Base-by-base conservation (phyloP, 2,888 invertebrate species). In the Euplagia quadripunctaria region DNA sequence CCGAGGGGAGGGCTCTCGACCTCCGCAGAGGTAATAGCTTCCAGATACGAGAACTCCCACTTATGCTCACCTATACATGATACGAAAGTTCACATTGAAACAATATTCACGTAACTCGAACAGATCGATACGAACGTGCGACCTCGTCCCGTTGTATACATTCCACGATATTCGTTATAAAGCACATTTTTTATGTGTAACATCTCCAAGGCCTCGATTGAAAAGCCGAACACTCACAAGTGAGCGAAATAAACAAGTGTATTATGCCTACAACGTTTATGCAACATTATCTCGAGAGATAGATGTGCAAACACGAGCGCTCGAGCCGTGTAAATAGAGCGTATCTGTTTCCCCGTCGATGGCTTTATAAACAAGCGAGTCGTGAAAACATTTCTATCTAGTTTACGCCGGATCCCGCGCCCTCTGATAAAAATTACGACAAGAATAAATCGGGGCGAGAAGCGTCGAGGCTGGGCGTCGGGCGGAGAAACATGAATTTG, bases 381-480 rank as follows among this genome's bases (percentile, higher is more conserved):
- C 92, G 94, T 93, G 94, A 94, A 94, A 94, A 94, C 94, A 93
- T 93, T 93, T 93, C 91, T 92, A 92, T 94, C 91, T 93, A 94
- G 93, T 92, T 94, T 91, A 89, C 89, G 92, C 83, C 88, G 91
- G 90, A 89, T 89, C 88, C 85, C 90, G 91, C 91, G 89, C 93
- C 92, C 93, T 92, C 92, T 93, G 92, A 92, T 94, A 94, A 95
- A 94, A 95, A 94, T 93, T 93, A 94, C 94, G 93, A 89, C 85
- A 87, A 88, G 92, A 93, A 94, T 94, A 94, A 94, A 94, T 94
- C 93, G 92, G 91, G 90, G 87, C 85, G 87, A 84, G 82, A 87
- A 81, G 88, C 79, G 83, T 82, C 78, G 86, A 82, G 79, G 82
- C 82, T 83, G 87, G 87, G 86, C 85, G 82, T 83, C 81, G 76